A percentile compares a stretch with the other conserved stretches of the same genome.
These are phyloP conservation scores for Panorpa germanica DNA, from an alignment of 2,888 invertebrate genomes.

Conservation along the genomic window DNA sequence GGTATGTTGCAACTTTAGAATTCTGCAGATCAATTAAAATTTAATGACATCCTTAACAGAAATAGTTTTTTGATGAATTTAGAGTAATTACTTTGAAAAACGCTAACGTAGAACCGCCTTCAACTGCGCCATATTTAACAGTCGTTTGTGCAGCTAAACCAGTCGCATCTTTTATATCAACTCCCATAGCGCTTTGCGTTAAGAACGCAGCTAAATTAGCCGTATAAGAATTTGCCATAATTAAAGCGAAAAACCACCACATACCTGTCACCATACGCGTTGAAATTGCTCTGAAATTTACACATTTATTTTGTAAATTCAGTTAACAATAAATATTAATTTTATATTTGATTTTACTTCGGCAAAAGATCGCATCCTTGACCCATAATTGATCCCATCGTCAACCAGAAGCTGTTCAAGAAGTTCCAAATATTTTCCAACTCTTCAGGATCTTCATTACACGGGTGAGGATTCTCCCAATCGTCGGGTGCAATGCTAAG, in stretches of 20 bases:
- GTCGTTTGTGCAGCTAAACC: constrained; percentile 86
- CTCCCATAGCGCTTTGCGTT: constrained; percentile 74
- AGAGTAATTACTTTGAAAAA: constrained; percentile 46
- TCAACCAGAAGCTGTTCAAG: constrained; percentile 84
- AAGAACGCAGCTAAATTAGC: constrained; percentile 89
- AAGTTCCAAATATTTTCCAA: constrained; percentile 76
- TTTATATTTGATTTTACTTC: constrained; percentile 32
- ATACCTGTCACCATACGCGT: constrained; percentile 66
- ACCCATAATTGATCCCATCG: constrained; percentile 78
- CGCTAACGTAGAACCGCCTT: constrained; percentile 70
- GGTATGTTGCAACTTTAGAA: constrained; percentile 76
- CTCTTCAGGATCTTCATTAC: constrained; percentile 64
- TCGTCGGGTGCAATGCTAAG: constrained; percentile 72
- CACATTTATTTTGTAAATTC: constrained; percentile 6
- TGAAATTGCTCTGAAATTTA: constrained; percentile 39
- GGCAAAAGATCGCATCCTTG: constrained; percentile 88
- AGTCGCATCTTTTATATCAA: constrained; percentile 77
- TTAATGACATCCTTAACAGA: constrained; percentile 5
- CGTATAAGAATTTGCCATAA: constrained; percentile 84
- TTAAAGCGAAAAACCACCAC: constrained; percentile 89
- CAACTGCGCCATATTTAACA: constrained; percentile 89
- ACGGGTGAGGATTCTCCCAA: constrained; percentile 87
- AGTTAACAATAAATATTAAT: constrained; percentile 1
- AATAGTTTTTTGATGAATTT: constrained; percentile 20
- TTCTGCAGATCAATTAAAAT: constrained; percentile 28